Conservation (phyloP, 2,888 invertebrate species). For the Noctua pronuba region DNA sequence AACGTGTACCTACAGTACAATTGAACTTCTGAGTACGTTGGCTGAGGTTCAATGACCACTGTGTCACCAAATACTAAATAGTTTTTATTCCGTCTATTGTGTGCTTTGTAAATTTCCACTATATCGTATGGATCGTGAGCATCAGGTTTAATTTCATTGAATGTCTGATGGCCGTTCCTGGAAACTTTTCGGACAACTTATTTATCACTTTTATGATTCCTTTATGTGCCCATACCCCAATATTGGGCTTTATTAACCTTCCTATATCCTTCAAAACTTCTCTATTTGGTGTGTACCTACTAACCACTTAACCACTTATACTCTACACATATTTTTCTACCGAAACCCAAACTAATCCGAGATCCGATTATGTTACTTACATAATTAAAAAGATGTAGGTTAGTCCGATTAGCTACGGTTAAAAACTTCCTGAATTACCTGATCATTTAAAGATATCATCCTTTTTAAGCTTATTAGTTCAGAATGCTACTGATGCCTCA, state of each 20-base stretch:
- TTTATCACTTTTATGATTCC: neutral
- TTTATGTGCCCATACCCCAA: neutral
- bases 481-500: neutral
- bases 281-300: neutral
- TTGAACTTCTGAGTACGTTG: constrained; percentile 14
- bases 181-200: neutral
- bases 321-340: neutral
- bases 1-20: neutral
- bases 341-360: neutral
- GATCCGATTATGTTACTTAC: too few species aligned
- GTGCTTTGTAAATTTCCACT: constrained; percentile 23
- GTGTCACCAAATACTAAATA: constrained; percentile 9
- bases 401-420: too few species aligned
- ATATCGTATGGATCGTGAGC: too few species aligned
- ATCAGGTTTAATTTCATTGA: neutral
- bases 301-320: neutral
- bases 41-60: constrained; percentile 23
- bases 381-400: too few species aligned
- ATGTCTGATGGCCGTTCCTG: neutral
- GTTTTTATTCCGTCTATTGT: constrained; percentile 14
- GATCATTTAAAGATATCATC: neutral
- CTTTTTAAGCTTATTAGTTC: neutral
- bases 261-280: neutral
- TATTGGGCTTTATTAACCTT: neutral
- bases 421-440: too few species aligned